Evolutionary conservation across 2,113 vertebrate genomes (phyloP).

Genomic region (Corynorhinus townsendii): DNA sequence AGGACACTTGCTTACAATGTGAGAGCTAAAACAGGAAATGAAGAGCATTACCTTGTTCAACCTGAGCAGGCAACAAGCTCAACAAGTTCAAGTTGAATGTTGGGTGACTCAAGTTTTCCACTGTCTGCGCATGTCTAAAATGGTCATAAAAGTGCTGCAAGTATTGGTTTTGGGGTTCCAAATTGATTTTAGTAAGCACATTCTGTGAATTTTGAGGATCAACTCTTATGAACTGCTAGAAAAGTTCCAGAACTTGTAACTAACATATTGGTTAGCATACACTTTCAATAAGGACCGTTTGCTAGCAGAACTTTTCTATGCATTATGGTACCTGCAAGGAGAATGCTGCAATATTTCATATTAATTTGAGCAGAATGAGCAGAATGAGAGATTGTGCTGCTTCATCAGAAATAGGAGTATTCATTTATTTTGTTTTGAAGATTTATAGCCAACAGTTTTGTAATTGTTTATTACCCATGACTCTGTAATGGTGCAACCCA

Average conservation of each 20-base stretch:
- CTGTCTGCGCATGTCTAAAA: background rate
- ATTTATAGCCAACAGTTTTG: background rate
- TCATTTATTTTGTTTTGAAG: background rate
- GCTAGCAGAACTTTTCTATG: background rate
- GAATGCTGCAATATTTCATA: background rate
- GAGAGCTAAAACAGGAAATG: background rate
- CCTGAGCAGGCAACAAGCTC: background rate
- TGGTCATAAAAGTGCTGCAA: background rate
- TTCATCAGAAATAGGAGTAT: background rate
- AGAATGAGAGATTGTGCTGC: background rate
- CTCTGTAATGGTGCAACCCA: background rate
- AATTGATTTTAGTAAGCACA: background rate
- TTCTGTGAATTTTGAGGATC: background rate
- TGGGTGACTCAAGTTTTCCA: background rate
- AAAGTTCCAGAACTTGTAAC: background rate
- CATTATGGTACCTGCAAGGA: background rate
- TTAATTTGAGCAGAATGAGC: background rate
- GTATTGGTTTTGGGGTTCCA: background rate
- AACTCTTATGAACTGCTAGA: background rate
- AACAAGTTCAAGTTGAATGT: background rate
- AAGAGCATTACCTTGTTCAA: background rate
- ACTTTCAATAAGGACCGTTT: background rate
- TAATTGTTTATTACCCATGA: background rate
- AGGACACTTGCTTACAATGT: background rate
- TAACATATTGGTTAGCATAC: background rate